Evolutionary conservation across 2,113 vertebrate species (phyloP).

Genomic region (Leptocoma aspasia): DNA sequence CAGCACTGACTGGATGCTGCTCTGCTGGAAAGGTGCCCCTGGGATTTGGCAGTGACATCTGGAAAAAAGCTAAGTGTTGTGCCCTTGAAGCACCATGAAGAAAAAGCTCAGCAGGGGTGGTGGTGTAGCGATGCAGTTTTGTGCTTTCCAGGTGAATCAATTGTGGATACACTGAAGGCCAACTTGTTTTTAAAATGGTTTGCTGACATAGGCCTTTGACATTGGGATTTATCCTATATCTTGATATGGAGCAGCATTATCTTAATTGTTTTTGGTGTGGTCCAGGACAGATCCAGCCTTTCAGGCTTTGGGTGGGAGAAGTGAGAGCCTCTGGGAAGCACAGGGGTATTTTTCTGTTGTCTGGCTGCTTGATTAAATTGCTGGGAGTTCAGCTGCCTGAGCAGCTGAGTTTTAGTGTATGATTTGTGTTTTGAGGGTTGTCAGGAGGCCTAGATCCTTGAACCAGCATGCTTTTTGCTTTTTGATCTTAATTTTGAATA

Average conservation of each 20-base stretch:
- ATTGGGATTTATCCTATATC: not conserved
- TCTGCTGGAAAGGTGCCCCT: not conserved
- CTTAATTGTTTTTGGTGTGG: not conserved
- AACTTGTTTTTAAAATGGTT: not conserved
- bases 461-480: not conserved
- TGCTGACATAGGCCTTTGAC: not conserved
- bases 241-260: not conserved
- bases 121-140: not conserved
- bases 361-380: constrained; percentile 20
- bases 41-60: not conserved
- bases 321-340: not conserved
- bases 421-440: constrained; percentile 16
- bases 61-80: not conserved
- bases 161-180: not conserved
- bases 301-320: not conserved
- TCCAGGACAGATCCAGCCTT: not conserved
- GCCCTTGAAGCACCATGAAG: not conserved
- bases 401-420: not conserved
- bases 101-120: not conserved
- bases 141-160: not conserved
- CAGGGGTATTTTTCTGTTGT: constrained; percentile 14
- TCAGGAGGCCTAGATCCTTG: not conserved
- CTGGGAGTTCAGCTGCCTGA: constrained; percentile 3
- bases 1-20: not conserved
- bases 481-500: not conserved